Percentiles rank a stretch among this genome's conserved stretches.
These are phyloP conservation scores for Hoplostethus atlanticus DNA, from an alignment of 2,797 vertebrate species.

Conservation along the genomic window DNA sequence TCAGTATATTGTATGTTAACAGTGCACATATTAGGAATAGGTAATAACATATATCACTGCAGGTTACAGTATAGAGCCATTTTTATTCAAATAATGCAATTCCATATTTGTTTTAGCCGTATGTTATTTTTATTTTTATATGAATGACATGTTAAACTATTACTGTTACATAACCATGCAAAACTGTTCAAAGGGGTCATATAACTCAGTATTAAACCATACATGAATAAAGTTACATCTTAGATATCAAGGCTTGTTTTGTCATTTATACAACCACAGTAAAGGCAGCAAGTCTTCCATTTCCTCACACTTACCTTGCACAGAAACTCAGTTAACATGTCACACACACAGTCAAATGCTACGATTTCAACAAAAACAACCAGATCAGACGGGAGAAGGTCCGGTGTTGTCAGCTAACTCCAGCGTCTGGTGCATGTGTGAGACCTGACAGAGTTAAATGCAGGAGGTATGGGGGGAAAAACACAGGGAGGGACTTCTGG, in stretches of 20 bases:
- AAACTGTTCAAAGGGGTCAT: background rate
- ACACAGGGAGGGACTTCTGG: conserved; percentile 73
- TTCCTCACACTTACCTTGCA: background rate
- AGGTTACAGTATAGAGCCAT: background rate
- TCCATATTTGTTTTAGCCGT: background rate
- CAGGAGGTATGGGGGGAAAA: background rate
- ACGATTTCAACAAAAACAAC: background rate
- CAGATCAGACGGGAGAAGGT: background rate
- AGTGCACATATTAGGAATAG: too few relatives aligned
- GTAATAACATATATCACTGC: background rate
- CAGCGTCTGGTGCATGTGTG: background rate
- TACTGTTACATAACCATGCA: background rate
- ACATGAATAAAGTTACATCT: conserved; percentile 14
- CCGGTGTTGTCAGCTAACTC: background rate
- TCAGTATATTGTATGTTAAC: too few relatives aligned
- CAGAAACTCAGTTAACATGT: background rate
- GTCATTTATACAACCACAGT: background rate
- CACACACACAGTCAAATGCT: background rate
- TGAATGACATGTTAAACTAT: background rate
- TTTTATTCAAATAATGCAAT: background rate
- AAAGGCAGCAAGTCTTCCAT: background rate
- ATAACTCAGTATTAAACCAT: background rate
- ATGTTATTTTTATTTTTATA: background rate
- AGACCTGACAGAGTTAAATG: background rate
- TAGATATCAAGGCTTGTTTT: background rate